These are phyloP conservation scores for Mormyrus iriodes DNA, from an alignment of 2,113 vertebrate species.

Conservation along the genomic window DNA sequence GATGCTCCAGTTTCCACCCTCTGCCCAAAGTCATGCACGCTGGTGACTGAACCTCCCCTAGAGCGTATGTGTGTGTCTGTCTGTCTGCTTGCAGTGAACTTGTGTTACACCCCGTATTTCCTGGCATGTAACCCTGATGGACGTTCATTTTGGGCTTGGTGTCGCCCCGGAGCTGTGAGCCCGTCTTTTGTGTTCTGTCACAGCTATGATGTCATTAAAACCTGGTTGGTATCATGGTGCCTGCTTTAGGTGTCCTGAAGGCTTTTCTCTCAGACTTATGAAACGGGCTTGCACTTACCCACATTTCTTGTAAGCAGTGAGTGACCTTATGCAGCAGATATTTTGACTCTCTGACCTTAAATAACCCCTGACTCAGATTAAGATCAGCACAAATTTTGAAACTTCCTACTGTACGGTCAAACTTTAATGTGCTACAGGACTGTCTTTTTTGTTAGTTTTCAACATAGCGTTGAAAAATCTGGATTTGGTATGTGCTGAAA, in stretches of 20 bases:
- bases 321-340: neutral
- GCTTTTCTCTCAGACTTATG: neutral
- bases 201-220: neutral
- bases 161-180: neutral
- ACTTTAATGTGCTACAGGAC: neutral
- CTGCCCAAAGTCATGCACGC: neutral
- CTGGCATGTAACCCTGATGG: neutral
- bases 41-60: neutral
- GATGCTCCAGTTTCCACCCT: neutral
- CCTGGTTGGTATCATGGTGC: neutral
- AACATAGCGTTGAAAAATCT: neutral
- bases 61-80: neutral
- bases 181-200: neutral
- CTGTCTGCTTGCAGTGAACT: neutral
- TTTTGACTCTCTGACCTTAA: neutral
- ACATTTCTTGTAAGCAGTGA: neutral
- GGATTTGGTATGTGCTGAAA: neutral
- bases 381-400: neutral
- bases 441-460: neutral
- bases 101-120: neutral
- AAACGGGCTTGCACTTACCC: neutral
- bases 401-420: neutral
- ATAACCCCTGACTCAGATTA: neutral
- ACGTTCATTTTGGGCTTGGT: neutral
- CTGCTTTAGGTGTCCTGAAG: neutral